Base-by-base conservation (phyloP, 1,140 invertebrate species). In the Cherax destructor region DNA sequence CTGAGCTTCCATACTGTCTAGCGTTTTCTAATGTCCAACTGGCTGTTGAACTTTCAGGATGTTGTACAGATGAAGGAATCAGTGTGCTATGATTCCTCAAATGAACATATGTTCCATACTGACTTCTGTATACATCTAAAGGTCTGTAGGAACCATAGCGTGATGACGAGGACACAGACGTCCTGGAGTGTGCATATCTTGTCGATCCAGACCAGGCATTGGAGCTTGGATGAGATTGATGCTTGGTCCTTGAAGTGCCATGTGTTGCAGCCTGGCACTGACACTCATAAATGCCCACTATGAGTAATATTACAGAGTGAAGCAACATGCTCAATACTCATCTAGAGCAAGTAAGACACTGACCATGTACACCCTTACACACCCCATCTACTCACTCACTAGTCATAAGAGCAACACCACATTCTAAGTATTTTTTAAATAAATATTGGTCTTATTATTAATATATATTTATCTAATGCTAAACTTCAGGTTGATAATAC, bases 61-160 rank as follows among this genome's bases (percentile, higher is more conserved):
- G 47, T 49, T 30, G 61, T 41, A 24, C 21, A 10, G 69, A 7
- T 47, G 7, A 49, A 65, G 86, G 61, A 10, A 52, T 41, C 10
- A 24, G 30, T 30, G 30, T 1, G 6, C 83, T 78, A 7, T 52
- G 50, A 52, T 86, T 65, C 11, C n/a, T 50, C 3, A 41, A 21
- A 18, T 78, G 21, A 4, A 85, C 24, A 18, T 13, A 56, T 24
- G 69, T 84, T 47, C 88, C 88, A 90, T 77, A 90, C 50, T 84
- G 88, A 24, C 47, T 84, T 56, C 80, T 78, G 72, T 90, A 90
- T 13, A n/a, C 41, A 24, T 90, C 83, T 21, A 90, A 61, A 18
- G 88, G 88, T n/a, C 72, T 74, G 56, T 90, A 78, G 10, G 61
- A 18, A 13, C 59, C 49, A 65, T 90, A 90, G 6, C 88, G 65